A percentile compares a stretch with the other conserved stretches of the same genome.
phyloP scores from a whole-genome alignment of 2,113 vertebrate species.

The Barbus barbus region DNA sequence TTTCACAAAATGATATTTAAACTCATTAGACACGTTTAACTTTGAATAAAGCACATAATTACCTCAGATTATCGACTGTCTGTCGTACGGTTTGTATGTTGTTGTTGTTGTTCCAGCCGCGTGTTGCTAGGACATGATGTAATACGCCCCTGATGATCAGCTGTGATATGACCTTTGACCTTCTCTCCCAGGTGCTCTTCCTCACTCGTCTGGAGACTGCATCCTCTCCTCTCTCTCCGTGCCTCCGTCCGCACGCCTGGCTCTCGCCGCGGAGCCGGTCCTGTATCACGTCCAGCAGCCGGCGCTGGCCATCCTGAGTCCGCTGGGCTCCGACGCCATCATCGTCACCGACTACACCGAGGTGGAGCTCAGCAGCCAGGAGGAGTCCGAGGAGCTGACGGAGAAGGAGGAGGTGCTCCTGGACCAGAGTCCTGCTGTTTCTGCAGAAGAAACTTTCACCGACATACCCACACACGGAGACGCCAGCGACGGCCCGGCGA shows the following conservation, averaged over 20 bases:
- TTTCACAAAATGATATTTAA: too few relatives aligned
- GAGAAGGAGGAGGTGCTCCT: conserved; percentile 38
- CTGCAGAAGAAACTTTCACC: background rate
- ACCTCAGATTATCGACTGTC: too few relatives aligned
- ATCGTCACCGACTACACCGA: conserved; percentile 69
- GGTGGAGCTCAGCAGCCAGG: conserved; percentile 51
- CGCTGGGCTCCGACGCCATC: conserved; percentile 62
- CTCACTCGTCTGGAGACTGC: conserved; percentile 63
- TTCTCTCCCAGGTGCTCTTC: conserved; percentile 58
- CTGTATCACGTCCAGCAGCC: conserved; percentile 55
- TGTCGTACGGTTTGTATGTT: too few relatives aligned
- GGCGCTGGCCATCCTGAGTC: conserved; percentile 59
- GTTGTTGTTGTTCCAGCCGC: too few relatives aligned
- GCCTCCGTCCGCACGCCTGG: conserved; percentile 67
- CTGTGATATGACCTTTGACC: too few relatives aligned
- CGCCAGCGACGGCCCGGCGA: too few relatives aligned
- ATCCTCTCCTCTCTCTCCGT: conserved; percentile 73
- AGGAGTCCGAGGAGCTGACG: conserved; percentile 49
- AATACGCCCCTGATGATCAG: too few relatives aligned
- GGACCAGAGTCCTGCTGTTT: conserved; percentile 34
- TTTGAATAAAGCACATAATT: too few relatives aligned
- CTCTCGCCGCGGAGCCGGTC: conserved; percentile 43
- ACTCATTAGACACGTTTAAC: too few relatives aligned
- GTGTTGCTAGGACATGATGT: too few relatives aligned
- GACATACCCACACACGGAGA: background rate